Base-by-base conservation (phyloP, 2,113 vertebrate species). In the Sapayoa aenigma region DNA sequence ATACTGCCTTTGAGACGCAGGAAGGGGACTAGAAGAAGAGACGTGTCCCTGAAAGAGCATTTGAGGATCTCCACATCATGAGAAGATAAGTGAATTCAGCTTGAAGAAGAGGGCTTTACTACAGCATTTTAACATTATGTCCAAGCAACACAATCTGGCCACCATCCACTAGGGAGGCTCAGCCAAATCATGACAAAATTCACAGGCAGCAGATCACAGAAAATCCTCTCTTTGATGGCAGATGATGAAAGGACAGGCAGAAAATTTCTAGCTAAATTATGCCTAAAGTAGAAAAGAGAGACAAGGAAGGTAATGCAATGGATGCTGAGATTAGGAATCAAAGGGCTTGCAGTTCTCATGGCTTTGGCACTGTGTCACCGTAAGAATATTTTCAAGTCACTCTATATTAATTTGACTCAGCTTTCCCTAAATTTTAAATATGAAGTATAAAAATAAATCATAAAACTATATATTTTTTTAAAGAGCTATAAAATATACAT, bases 221-320 rank as follows among this genome's bases (percentile, higher is more conserved):
- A 82, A 84, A 93, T 46, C 60, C 81, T 75, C 66, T 75, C 90
- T 95, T 94, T 96, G 87, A 94, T 91, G 92, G 63, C 58, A 94
- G 58, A 78, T 84, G 92, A 93, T 96, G 84, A 93, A 96, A 96
- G 90, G 30, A 93, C 23, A 84, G 15, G 39, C 42, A 93, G 86
- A 56, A 56, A 87, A 75, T 94, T 89, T 75, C 74, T 41, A 84
- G 27, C 27, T 78, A 84, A 91, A 84, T 91, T 82, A 84, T 68
- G 52, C 35, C 66, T 79, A 27, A 89, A 89, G 74, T 68, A 75
- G 62, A 68, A 93, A 94, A 89, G 27, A 82, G 56, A 89, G 44
- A 82, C 80, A 63, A 79, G 77, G 28, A 75, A 84, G 74, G 91
- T 68, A 87, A 87, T 42, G 67, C 86, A 92, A 77, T 2, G 12